Evolutionary conservation across 2,888 invertebrate genomes (phyloP).

Genomic region (Coremacera marginata): DNA sequence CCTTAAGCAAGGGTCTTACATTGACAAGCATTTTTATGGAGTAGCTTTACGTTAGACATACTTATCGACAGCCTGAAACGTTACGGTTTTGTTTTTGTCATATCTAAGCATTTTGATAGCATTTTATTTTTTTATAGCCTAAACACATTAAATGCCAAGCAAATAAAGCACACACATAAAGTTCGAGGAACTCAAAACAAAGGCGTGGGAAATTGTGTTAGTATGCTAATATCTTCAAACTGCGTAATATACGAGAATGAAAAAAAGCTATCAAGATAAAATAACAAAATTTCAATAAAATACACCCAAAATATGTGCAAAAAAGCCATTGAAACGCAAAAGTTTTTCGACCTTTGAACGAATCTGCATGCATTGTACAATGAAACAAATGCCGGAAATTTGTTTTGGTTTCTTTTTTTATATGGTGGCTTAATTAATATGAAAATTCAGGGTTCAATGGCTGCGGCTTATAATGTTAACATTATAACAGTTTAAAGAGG

Average conservation of each 20-base stretch:
- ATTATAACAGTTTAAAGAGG: too few species aligned
- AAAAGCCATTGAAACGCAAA: neutral
- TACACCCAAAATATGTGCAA: neutral
- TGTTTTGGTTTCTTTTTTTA: neutral
- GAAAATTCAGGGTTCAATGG: too few species aligned
- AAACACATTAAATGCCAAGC: conserved; percentile 27
- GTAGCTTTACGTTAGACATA: too few species aligned
- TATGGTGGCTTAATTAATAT: neutral
- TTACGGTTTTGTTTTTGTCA: neutral
- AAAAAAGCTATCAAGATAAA: conserved; percentile 44
- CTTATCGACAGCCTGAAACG: neutral
- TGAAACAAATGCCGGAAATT: neutral
- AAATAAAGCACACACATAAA: conserved; percentile 34
- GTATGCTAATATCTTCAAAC: conserved; percentile 53
- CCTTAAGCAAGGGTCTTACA: too few species aligned
- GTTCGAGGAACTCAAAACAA: neutral
- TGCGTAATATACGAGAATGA: conserved; percentile 41
- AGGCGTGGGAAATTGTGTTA: conserved; percentile 44
- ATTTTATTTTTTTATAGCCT: neutral
- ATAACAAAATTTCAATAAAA: neutral
- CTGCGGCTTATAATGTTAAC: too few species aligned
- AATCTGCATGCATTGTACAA: too few species aligned
- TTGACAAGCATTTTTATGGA: too few species aligned
- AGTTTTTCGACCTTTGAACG: neutral
- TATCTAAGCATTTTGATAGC: neutral